Base-by-base conservation (phyloP, 2,888 invertebrate genomes). In the Hirtodrosophila cameraria region DNA sequence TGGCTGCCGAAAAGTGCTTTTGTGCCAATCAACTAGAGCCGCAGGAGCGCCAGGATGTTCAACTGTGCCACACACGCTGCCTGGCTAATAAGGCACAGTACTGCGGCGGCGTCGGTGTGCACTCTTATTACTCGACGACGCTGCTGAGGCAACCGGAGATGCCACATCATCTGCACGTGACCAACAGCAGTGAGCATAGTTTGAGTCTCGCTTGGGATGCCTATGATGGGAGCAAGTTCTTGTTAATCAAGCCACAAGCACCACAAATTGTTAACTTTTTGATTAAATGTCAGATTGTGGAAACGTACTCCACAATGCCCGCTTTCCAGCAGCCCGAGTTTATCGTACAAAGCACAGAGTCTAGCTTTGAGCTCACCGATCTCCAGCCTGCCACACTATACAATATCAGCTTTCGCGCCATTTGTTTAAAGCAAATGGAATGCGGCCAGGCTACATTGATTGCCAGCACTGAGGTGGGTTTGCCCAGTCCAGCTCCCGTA, bases 321-420 rank as follows among this genome's bases (percentile, higher is more conserved):
- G 86, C 93, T 3, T 89, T 90, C 15, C 91, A 92, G 13, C 90
- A 92, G 39, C 92, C 93, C 58, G 88, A 90, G 71, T 94, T 93
- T 92, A 91, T 92, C 63, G 93, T 94, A 20, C 92, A 93, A 9
- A 94, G 93, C 84, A 91, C 91, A 41, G 94, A 93, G 38, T 91
- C 92, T 13, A 91, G 92, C 63, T 92, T 92, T 27, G 93, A 93
- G 80, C 88, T 94, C 11, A 91, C 93, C 11, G 93, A 93, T 82
- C 89, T 97, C 2, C 93, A 94, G 66, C 94, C 97, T 0, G 96
- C 95, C 0, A 94, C 95, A 0, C 91, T 92, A 53, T 97, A 97
- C 88, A 94, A 94, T 69, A 92, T 97, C 16, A 94, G 94, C 28
- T 92, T 97, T 1, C 92, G 92, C 18, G 95, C 96, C 0, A 91